Evolutionary conservation across 2,113 vertebrate species (phyloP), one percentile per base, ranked within the genome.

Genomic region (Bambusicola thoracicus): DNA sequence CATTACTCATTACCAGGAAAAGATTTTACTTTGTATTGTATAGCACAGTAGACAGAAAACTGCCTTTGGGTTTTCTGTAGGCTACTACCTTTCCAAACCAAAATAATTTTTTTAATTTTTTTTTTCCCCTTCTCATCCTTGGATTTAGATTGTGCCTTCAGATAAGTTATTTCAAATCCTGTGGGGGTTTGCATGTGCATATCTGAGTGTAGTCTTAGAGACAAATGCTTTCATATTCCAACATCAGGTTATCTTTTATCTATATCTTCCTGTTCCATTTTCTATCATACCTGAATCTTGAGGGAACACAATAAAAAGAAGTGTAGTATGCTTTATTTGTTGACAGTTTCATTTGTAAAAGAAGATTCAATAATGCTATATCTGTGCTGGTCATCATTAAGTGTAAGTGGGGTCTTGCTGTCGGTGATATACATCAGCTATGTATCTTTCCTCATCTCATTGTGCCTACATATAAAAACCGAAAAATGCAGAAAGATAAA

Each of bases 281-380:
- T 89, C 72, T 59, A 75, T 74, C 80, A 43, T 59, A 77, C 27
- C 62, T 84, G 67, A 73, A 74, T 90, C 69, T 74, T 80, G 32
- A 18, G 53, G 51, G n/a, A 72, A 65, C 63, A 34, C 44, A 40
- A 43, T 7, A 63, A 67, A 81, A 53, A 89, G n/a, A 86, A 84
- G 21, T 36, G 48, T 20, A 87, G 21, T 24, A 6, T 7, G 3
- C 70, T 79, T 53, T 62, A 17, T 92, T 83, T 87, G 66, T 80
- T 90, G 73, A 32, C 56, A 87, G 46, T 74, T 95, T 65, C 79
- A 89, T 94, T 94, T 90, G 56, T 67, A 59, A 86, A 74, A 87
- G 81, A 74, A 43, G 56, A 85, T 89, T 55, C 75, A 87, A 63
- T 88, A 92, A 61, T 30, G 18, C 29, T 83, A 4, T 68, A 68